Evolutionary conservation across 2,113 vertebrate genomes (phyloP).

Genomic region (Machaerirhynchus nigripectus): DNA sequence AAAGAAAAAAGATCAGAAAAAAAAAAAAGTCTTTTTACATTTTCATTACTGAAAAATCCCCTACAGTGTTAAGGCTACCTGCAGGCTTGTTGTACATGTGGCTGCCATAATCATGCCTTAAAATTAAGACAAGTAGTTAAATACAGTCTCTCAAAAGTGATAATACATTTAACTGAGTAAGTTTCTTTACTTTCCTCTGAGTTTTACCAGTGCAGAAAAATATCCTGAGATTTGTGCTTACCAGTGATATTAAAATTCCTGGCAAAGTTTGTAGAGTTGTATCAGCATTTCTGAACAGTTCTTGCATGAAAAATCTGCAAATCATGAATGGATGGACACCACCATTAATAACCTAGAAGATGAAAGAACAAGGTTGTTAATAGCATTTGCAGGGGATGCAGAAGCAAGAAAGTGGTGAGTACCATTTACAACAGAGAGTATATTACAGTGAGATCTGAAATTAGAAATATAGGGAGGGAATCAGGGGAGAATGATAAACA

Average conservation of each 20-base stretch:
- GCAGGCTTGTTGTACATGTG: background rate
- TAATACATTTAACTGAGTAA: background rate
- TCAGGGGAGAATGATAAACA: background rate
- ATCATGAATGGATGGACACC: background rate
- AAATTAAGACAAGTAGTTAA: background rate
- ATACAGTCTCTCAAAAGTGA: background rate
- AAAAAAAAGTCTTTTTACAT: accelerated
- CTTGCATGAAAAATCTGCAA: background rate
- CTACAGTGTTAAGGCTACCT: background rate
- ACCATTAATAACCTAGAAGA: background rate
- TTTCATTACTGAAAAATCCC: background rate
- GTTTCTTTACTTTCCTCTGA: background rate
- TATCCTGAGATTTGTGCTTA: background rate
- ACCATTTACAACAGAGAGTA: background rate
- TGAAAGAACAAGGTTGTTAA: background rate
- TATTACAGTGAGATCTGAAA: background rate
- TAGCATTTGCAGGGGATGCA: background rate
- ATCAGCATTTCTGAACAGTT: background rate
- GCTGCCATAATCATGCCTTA: background rate
- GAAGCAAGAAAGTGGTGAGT: background rate
- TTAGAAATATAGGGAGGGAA: background rate
- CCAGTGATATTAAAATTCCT: background rate
- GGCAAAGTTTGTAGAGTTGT: background rate
- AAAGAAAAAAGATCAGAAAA: background rate
- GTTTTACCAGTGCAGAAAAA: background rate